These are phyloP conservation scores for Eupithecia subfuscata DNA, from an alignment of 2,888 invertebrate genomes.

Conservation along the genomic window DNA sequence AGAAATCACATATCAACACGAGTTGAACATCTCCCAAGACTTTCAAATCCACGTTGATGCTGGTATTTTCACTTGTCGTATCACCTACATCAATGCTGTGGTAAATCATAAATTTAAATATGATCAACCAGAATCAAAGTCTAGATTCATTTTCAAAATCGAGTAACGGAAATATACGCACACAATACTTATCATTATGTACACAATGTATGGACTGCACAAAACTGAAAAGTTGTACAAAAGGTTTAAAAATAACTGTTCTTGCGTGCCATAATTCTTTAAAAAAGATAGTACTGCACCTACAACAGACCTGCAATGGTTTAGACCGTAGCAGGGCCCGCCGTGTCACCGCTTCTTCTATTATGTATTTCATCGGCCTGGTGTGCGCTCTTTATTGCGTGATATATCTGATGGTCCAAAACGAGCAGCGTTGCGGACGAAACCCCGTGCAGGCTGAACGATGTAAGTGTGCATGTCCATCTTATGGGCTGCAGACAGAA, in stretches of 20 bases:
- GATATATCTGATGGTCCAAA: background rate
- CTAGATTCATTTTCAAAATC: background rate
- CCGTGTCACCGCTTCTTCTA: background rate
- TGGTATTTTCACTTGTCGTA: background rate
- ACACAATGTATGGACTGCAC: background rate
- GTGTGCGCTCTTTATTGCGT: background rate
- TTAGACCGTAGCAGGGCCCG: background rate
- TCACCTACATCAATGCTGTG: background rate
- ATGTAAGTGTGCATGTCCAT: background rate
- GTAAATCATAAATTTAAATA: background rate
- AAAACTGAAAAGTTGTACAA: background rate
- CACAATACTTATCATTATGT: background rate
- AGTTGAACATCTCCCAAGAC: background rate
- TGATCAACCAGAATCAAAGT: background rate
- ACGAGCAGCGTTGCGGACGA: background rate
- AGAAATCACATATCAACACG: background rate
- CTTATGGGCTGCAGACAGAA: background rate
- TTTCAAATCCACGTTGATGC: background rate
- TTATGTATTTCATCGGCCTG: background rate
- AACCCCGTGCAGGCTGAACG: background rate
- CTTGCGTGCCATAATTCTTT: background rate
- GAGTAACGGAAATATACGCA: background rate
- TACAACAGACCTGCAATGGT: background rate
- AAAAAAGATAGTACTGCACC: background rate
- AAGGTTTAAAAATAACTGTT: background rate